These are phyloP conservation scores for Phrynocephalus vlangalii DNA, from an alignment of 2,797 vertebrate genomes.

Conservation along the genomic window DNA sequence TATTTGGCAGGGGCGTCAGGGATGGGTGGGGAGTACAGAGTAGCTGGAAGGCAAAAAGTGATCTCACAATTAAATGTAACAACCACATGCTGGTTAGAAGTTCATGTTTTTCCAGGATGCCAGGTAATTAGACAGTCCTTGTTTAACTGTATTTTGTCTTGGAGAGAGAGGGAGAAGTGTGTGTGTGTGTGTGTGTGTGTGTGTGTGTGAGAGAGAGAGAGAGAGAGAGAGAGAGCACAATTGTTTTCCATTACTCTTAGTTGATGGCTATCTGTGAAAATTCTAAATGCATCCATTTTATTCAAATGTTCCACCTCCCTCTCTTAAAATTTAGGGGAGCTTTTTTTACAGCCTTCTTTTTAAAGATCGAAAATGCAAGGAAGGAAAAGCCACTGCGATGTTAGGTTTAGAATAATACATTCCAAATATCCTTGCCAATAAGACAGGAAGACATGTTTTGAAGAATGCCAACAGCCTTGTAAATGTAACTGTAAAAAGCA, in stretches of 20 bases:
- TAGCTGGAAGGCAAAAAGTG: conserved; percentile 50
- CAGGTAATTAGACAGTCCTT: conserved; percentile 31
- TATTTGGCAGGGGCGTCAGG: conserved; percentile 14
- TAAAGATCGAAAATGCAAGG: conserved; percentile 21
- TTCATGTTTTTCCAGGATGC: not conserved
- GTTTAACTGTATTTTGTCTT: conserved; percentile 47
- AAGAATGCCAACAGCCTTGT: too few species aligned
- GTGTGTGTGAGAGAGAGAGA: not conserved
- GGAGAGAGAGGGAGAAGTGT: conserved; percentile 17
- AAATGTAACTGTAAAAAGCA: too few species aligned
- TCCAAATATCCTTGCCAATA: conserved; percentile 39
- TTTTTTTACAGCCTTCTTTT: conserved; percentile 12
- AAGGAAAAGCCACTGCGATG: not conserved
- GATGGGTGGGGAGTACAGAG: conserved; percentile 20
- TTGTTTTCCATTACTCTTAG: conserved; percentile 56
- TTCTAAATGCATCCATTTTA: conserved; percentile 47
- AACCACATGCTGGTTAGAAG: not conserved
- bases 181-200: too few species aligned
- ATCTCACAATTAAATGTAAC: conserved; percentile 48
- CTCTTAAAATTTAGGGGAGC: not conserved
- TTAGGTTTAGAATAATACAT: conserved; percentile 50
- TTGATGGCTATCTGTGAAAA: conserved; percentile 39
- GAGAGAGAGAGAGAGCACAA: conserved; percentile 15
- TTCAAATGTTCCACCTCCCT: not conserved
- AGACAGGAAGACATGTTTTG: not conserved